These are phyloP conservation scores for Danio kyathit DNA, from an alignment of 2,797 vertebrate species.

Conservation along the genomic window DNA sequence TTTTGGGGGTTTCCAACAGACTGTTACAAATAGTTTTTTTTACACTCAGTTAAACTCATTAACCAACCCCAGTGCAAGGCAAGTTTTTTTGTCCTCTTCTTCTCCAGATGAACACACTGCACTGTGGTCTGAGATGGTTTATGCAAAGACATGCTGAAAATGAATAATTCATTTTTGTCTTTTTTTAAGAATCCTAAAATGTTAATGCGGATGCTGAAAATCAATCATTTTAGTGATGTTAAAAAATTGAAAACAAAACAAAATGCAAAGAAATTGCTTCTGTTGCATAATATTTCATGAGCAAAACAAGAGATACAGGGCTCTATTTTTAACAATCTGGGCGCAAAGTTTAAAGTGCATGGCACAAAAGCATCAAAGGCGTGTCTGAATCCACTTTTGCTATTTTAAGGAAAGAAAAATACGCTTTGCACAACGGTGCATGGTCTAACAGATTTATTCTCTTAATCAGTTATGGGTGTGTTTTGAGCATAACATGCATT, in stretches of 20 bases:
- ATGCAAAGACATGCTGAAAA: background rate
- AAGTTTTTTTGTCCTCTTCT: background rate
- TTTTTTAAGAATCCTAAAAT: background rate
- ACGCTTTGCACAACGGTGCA: too few relatives aligned
- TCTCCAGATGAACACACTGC: constrained; percentile 22
- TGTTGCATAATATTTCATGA: background rate
- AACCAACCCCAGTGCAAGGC: constrained; percentile 2
- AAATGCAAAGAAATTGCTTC: background rate
- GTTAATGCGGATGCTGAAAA: constrained; percentile 1
- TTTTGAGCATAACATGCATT: too few relatives aligned
- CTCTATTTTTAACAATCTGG: too few relatives aligned
- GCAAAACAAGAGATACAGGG: too few relatives aligned
- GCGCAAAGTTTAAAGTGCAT: too few relatives aligned
- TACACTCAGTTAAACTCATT: constrained; percentile 23
- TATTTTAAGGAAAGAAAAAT: too few relatives aligned
- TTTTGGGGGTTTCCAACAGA: constrained; percentile 6
- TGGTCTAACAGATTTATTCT: too few relatives aligned
- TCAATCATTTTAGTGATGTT: background rate
- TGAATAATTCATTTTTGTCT: background rate
- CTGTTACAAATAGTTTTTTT: constrained; percentile 14
- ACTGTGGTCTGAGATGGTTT: background rate
- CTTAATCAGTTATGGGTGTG: too few relatives aligned
- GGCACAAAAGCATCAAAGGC: too few relatives aligned
- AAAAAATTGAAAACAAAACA: background rate
- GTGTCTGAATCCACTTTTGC: too few relatives aligned